Base-by-base conservation (phyloP, 2,888 invertebrate species). In the Micropterix aruncella region DNA sequence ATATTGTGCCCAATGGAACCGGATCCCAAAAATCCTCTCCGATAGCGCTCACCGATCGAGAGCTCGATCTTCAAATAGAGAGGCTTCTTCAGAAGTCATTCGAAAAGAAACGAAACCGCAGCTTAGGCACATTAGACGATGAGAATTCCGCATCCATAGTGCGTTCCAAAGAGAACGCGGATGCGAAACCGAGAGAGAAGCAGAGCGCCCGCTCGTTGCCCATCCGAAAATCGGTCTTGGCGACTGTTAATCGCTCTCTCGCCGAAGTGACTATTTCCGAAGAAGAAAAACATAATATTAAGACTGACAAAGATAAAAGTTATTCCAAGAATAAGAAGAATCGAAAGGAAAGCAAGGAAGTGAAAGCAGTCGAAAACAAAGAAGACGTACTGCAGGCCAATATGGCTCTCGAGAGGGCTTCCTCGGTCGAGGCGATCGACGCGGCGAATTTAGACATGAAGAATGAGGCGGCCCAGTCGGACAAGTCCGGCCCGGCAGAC, bases 21-120 rank as follows among this genome's bases (percentile, higher is more conserved):
- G 61, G 61, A 50, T 71, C 71, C 3, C 74, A 74, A 52, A 62
- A 70, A 48, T 75, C 77, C 40, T 71, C 74, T 38, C 75, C 79
- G 17, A 60, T 75, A 42, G 66, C 77, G 49, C 64, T 77, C 49
- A 77, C 79, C 43, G 79, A 80, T 61, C 77, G 79, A 56, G 79
- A 80, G 58, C 63, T 82, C 50, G 81, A 83, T 58, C 60, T 78
- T 46, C 80, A 83, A 63, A 77, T 81, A 53, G 75, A 77, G 53
- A 77, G 75, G 53, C 71, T 75, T 47, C 75, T 66, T 43, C 75
- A 73, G 63, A 75, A 73, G 56, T 68, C 69, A 16, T 51, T 67
- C 51, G 66, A 63, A 45, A 69, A 63, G 53, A 69, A 68, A 27
- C 27, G 27, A 27, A 27, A 27, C 12, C 5, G 27, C 12, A 27